These are phyloP conservation scores for Macaca nemestrina DNA, from an alignment of 2,113 vertebrate species.

Conservation along the genomic window DNA sequence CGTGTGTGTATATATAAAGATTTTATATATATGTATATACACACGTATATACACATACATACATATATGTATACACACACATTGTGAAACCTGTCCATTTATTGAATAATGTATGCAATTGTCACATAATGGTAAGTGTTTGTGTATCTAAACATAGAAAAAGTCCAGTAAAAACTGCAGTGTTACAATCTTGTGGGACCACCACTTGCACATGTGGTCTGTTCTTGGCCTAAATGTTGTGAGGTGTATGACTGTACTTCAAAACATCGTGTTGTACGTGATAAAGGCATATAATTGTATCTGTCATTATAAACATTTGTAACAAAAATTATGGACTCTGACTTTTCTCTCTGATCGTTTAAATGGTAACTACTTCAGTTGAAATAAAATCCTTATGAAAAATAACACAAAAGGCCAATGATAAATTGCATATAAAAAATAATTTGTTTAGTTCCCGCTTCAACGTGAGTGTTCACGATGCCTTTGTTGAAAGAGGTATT, in stretches of 20 bases:
- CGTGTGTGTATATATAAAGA: too few species aligned
- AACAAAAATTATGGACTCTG: slow-evolving; percentile 6
- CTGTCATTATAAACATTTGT: not conserved
- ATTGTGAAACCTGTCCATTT: not conserved
- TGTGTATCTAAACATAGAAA: not conserved
- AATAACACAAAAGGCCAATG: not conserved
- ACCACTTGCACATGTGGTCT: not conserved
- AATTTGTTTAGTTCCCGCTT: not conserved
- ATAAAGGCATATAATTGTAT: not conserved
- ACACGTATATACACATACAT: too few species aligned
- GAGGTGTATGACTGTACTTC: not conserved
- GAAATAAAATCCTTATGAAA: not conserved
- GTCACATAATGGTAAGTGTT: not conserved
- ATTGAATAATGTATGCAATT: not conserved
- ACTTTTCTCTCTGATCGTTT: slow-evolving; percentile 28
- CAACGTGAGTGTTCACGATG: not conserved
- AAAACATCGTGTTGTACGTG: not conserved
- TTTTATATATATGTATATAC: not conserved
- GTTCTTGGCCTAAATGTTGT: not conserved
- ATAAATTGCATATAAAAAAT: not conserved
- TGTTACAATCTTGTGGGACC: not conserved
- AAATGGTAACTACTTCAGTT: not conserved
- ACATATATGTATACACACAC: too few species aligned
- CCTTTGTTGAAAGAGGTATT: not conserved
- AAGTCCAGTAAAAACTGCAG: not conserved